Evolutionary conservation across 2,113 vertebrate genomes (phyloP).

Genomic region (Stegastes partitus): DNA sequence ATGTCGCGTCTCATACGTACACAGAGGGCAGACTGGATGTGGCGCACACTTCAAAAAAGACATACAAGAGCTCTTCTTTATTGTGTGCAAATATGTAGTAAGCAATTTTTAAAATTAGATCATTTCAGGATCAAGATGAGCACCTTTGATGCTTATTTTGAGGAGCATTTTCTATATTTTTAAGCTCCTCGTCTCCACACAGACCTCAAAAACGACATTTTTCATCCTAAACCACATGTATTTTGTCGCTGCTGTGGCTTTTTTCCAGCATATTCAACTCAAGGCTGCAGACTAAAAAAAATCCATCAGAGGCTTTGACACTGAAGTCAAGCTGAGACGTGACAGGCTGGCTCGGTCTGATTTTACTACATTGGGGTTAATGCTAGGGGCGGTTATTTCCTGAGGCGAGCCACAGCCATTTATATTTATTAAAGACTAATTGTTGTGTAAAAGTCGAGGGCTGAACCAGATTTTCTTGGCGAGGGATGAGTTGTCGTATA

Average conservation of each 20-base stretch:
- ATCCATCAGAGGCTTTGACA: slow-evolving; percentile 38
- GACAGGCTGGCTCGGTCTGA: slow-evolving; percentile 23
- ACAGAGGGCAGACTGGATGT: not conserved
- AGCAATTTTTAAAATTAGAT: too few relatives aligned
- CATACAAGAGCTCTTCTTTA: too few relatives aligned
- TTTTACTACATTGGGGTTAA: slow-evolving; percentile 54
- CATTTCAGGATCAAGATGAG: not conserved
- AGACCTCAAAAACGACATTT: not conserved
- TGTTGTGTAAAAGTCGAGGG: slow-evolving; percentile 46
- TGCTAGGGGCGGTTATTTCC: slow-evolving; percentile 47
- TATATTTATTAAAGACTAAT: slow-evolving; percentile 70
- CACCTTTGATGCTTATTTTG: not conserved
- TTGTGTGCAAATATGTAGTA: too few relatives aligned
- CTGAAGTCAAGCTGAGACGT: slow-evolving; percentile 28
- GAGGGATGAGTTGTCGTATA: not conserved
- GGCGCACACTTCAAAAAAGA: too few relatives aligned
- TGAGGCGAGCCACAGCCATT: slow-evolving; percentile 42
- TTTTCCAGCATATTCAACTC: slow-evolving; percentile 32
- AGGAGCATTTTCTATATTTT: not conserved
- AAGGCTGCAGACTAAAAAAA: slow-evolving; percentile 20
- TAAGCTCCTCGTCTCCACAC: not conserved
- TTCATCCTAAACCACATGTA: not conserved
- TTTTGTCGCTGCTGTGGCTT: slow-evolving; percentile 1
- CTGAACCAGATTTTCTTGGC: slow-evolving; percentile 25
- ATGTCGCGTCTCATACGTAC: not conserved